Base-by-base conservation (phyloP, 1,140 invertebrate genomes). In the Orussus abietinus region DNA sequence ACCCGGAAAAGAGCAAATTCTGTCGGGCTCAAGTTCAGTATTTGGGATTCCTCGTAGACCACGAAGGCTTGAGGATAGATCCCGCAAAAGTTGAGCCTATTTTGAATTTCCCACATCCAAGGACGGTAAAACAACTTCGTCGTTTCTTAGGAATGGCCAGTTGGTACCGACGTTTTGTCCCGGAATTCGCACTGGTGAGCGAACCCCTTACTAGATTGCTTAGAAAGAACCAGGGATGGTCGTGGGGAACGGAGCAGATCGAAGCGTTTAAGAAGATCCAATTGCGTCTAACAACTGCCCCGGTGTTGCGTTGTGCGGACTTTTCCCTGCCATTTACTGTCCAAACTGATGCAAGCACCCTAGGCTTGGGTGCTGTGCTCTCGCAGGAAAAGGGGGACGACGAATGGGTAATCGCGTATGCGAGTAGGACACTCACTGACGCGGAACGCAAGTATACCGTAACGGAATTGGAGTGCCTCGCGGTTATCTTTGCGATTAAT, bases 111-210 rank as follows among this genome's bases (percentile, higher is more conserved):
- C n/a, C 64, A 55, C 9, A 29, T 54, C 53, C 67, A 6, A 54
- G 32, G 18, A 66, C 40, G 34, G 38, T 58, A 4, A 67, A 58
- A 25, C 57, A 73, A 32, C 14, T 77, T 0, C 37, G 65, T 12
- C 32, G 59, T 3, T 77, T 78, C 45, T 38, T 77, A 0, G 74
- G 75, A 1, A 66, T 75, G 39, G 52, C 62, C 1, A 53, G 55
- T 0, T 71, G 63, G 65, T 69, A 69, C 29, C 35, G 64, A 0
- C 21, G 53, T 1, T 72, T 73, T 38, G 48, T 69, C 1, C 28
- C 37, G 1, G 48, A 66, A 21, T 74, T 65, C 38, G 53, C 66
- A 0, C 36, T 22, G 3, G 33, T 62, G 0, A 36, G 56, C 5
- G 41, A 36, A 7, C 64, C 68, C 1, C 26, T 72, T 1, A 58